Conservation (phyloP, 2,888 invertebrate genomes). For the Parnassius apollo region DNA sequence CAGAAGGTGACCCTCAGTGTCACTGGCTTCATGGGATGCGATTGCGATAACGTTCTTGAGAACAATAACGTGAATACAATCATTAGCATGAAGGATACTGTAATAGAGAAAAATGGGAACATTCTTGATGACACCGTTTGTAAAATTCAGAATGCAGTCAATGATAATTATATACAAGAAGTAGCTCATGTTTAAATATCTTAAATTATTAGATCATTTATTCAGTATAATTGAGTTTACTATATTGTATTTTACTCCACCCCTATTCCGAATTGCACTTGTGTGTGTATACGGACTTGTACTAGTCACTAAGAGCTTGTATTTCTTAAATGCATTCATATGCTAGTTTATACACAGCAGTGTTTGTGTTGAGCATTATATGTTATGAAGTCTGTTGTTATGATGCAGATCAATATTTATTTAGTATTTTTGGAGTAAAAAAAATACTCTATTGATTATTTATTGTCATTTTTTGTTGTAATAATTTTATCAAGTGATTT, state of each 20-base stretch:
- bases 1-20: constrained; percentile 40
- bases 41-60: constrained; percentile 34
- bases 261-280: constrained; percentile 3
- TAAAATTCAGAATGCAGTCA: constrained; percentile 29
- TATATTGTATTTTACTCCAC: not conserved
- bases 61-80: constrained; percentile 48
- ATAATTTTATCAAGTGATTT: too few relatives aligned
- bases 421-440: not conserved
- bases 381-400: too few relatives aligned
- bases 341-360: too few relatives aligned
- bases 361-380: too few relatives aligned
- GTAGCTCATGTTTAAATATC: constrained; percentile 53
- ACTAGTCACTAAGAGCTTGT: not conserved
- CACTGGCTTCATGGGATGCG: constrained; percentile 32
- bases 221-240: too few relatives aligned
- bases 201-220: not conserved
- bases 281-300: constrained; percentile 3
- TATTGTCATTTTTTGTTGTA: not conserved
- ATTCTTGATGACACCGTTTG: constrained; percentile 34
- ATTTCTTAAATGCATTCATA: not conserved
- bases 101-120: constrained; percentile 61
- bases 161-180: constrained; percentile 44
- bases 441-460: not conserved
- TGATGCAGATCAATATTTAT: too few relatives aligned
- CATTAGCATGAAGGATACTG: constrained; percentile 37